Evolutionary conservation across 2,888 invertebrate species (phyloP).

Genomic region (Acronicta alni): DNA sequence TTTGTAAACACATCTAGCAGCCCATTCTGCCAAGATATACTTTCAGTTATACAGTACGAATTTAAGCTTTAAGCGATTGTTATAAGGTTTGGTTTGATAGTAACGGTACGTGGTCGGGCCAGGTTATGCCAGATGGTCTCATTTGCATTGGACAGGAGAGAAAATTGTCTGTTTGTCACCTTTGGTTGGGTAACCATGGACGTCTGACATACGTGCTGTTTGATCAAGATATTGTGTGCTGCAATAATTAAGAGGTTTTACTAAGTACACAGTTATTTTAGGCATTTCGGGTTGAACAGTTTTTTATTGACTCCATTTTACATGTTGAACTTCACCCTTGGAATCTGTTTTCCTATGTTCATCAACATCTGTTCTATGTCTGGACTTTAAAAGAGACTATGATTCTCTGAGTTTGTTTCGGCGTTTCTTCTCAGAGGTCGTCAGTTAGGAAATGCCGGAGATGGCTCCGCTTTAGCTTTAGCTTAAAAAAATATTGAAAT

Average conservation of each 20-base stretch:
- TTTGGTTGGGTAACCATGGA: conserved; percentile 64
- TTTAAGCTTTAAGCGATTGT: conserved; percentile 26
- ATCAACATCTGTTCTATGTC: too few relatives aligned
- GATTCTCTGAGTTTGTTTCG: too few relatives aligned
- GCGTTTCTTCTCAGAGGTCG: too few relatives aligned
- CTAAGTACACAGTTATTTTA: conserved; percentile 3
- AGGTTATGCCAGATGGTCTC: conserved; percentile 71
- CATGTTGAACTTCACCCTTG: too few relatives aligned
- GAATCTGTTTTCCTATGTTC: too few relatives aligned
- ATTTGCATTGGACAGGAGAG: conserved; percentile 80
- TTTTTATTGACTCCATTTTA: too few relatives aligned
- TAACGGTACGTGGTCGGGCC: conserved; percentile 40
- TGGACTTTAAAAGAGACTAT: too few relatives aligned
- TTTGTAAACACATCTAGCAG: conserved; percentile 23
- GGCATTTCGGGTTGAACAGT: too few relatives aligned
- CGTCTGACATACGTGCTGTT: conserved; percentile 47
- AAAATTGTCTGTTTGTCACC: conserved; percentile 79
- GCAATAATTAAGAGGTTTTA: conserved; percentile 48
- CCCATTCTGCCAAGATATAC: conserved; percentile 23
- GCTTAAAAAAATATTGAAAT: too few relatives aligned
- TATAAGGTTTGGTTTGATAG: conserved; percentile 33
- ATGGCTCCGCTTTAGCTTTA: too few relatives aligned
- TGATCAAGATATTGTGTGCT: conserved; percentile 36
- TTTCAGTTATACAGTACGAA: conserved; percentile 16
- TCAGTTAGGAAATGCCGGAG: too few relatives aligned